Evolutionary conservation across 2,113 vertebrate genomes (phyloP).

Genomic region (Tautogolabrus adspersus): DNA sequence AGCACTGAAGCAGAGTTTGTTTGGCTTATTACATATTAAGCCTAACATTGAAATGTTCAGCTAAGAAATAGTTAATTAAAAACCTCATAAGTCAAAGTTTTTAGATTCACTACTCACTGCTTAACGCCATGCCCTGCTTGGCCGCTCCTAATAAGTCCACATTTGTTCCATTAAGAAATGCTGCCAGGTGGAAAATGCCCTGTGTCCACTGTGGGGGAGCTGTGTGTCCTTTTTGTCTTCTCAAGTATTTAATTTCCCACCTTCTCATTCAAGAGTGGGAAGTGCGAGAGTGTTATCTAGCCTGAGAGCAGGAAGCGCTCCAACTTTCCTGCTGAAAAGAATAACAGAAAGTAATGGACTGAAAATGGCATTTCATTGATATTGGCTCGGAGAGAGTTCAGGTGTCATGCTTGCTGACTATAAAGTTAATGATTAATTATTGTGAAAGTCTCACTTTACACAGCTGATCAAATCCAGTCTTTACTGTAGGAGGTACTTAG

Average conservation of each 20-base stretch:
- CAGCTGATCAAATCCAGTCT: conserved; percentile 41
- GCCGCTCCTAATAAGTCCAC: conserved; percentile 53
- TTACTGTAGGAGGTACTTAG: conserved; percentile 5
- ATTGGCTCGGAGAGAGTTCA: background rate
- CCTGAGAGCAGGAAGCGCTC: conserved; percentile 66
- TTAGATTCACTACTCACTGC: conserved; percentile 69
- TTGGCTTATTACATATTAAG: too few relatives aligned
- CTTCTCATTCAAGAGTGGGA: conserved; percentile 72
- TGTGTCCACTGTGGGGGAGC: conserved; percentile 45
- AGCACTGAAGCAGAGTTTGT: conserved; percentile 1
- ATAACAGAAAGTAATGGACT: conserved; percentile 47
- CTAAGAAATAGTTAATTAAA: conserved; percentile 9
- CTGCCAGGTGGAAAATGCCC: conserved; percentile 56
- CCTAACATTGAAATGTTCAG: background rate
- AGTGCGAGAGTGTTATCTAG: conserved; percentile 71
- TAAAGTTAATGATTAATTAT: conserved; percentile 74
- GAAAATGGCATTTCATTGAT: conserved; percentile 60
- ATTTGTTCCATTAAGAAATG: conserved; percentile 71
- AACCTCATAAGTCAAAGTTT: conserved; percentile 12
- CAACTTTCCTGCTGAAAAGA: conserved; percentile 60
- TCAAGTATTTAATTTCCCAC: conserved; percentile 66
- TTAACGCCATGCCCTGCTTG: conserved; percentile 76
- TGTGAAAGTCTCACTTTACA: conserved; percentile 67
- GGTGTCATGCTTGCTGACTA: conserved; percentile 19
- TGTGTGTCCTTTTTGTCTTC: conserved; percentile 66